Base-by-base conservation (phyloP, 2,797 vertebrate species). In the Discoglossus pictus region DNA sequence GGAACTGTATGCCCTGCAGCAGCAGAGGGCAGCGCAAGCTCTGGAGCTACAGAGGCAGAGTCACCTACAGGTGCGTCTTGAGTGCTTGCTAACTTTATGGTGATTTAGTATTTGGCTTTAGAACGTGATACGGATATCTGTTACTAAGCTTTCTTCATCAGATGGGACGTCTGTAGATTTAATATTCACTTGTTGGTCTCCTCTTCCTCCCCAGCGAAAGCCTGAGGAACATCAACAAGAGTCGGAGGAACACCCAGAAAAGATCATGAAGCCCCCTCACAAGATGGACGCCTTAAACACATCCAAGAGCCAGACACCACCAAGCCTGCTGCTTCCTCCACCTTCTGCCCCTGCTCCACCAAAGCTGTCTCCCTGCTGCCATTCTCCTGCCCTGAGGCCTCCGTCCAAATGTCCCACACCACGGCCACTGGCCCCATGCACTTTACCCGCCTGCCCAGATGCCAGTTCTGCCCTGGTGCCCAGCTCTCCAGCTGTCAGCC, bases 1-100 rank as follows among this genome's bases (percentile, higher is more conserved):
- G 78, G 96, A 98, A 81, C 89, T 98, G 59, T 98, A 97, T 0
- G 90, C 93, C 71, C 85, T 98, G 71, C 95, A 98, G 78, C 95
- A 93, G 73, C 93, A 96, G 54, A 91, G 76, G 63, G 75, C 75
- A 0, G 54, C 80, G 23, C 7, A 77, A 53, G n/a, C 75, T 47
- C 3, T 75, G 55, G 2, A 93, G 79, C 78, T 85, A 62, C 82
- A 85, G 13, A 89, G 88, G 72, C 88, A 91, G 63, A 56, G 80
- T 36, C 79, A 80, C 15, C 78, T 84, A 55, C 92, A 93, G 81
- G 56, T 66, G 55, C 13, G 47, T 46, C 34, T 24, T 16, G 0
- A 0, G 23, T 2, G 27, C 21, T n/a, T n/a, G n/a, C n/a, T n/a
- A n/a, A n/a, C n/a, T n/a, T n/a, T n/a, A n/a, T n/a, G n/a, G n/a